Percentiles rank a stretch among this genome's conserved stretches.
phyloP scores from a whole-genome alignment of 2,797 vertebrate genomes.

The Dermochelys coriacea region DNA sequence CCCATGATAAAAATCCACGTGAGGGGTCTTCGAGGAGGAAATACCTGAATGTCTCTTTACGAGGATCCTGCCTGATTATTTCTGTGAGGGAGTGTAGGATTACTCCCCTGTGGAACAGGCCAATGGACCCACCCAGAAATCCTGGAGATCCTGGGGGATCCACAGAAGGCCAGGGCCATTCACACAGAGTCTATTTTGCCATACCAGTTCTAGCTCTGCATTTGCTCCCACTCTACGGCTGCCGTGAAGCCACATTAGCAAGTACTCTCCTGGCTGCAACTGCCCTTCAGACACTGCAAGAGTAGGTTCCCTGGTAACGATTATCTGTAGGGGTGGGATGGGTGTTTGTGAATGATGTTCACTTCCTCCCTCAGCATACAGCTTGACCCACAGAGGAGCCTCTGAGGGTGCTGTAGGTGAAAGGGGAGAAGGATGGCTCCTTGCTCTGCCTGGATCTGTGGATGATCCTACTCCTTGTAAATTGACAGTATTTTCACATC shows the following conservation, averaged over 20 bases:
- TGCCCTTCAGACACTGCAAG: no score
- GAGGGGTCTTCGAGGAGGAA: background rate
- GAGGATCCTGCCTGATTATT: background rate
- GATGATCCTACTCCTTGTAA: background rate
- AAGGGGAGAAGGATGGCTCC: background rate
- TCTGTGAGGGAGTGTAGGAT: background rate
- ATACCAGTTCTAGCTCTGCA: background rate
- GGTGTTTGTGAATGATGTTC: background rate
- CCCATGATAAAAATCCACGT: background rate
- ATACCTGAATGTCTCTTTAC: background rate
- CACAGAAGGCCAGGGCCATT: background rate
- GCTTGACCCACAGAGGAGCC: background rate
- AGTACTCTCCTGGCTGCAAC: background rate
- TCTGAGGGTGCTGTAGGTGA: background rate
- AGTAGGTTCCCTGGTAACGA: no score
- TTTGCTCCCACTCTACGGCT: background rate
- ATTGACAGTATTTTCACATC: background rate
- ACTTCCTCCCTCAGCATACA: background rate
- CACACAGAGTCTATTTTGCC: background rate
- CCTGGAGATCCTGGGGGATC: background rate
- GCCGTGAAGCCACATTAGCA: background rate
- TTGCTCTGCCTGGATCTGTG: background rate
- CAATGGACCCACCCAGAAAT: background rate
- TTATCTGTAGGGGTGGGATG: background rate
- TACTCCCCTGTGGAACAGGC: background rate